A percentile compares a stretch with the other conserved stretches of the same genome.
phyloP scores from a whole-genome alignment of 2,888 invertebrate genomes.

The Pteria penguin region DNA sequence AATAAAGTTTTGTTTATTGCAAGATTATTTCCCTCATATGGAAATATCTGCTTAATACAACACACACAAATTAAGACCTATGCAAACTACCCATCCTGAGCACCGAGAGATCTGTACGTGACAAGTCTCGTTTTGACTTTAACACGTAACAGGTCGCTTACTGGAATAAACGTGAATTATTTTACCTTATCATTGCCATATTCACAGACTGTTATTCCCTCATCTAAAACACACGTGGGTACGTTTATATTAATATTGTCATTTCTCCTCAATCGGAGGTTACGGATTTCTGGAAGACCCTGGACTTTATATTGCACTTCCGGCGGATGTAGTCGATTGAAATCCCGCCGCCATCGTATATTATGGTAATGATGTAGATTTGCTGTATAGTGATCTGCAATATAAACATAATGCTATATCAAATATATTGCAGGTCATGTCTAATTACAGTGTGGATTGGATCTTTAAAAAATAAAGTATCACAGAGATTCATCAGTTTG shows the following conservation, averaged over 20 bases:
- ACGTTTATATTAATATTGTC: constrained; percentile 39
- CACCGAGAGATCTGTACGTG: too few species aligned
- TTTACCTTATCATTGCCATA: constrained; percentile 50
- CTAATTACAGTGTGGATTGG: neutral
- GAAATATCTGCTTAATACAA: too few species aligned
- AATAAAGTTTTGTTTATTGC: too few species aligned
- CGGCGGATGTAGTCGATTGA: constrained; percentile 4
- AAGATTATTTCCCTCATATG: too few species aligned
- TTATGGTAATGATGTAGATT: constrained; percentile 5
- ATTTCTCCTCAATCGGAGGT: constrained; percentile 32
- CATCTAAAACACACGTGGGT: constrained; percentile 36
- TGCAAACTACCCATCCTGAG: too few species aligned
- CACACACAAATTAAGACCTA: too few species aligned
- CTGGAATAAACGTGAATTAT: too few species aligned
- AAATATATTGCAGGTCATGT: neutral
- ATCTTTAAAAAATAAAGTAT: neutral
- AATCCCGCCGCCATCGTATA: neutral
- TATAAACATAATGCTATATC: too few species aligned
- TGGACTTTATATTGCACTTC: constrained; percentile 25
- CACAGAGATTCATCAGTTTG: too few species aligned
- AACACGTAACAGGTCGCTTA: too few species aligned
- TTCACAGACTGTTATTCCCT: constrained; percentile 50
- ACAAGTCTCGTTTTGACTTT: too few species aligned
- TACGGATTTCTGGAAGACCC: constrained; percentile 30
- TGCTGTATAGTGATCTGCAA: constrained; percentile 9